Percentiles rank a stretch among this genome's conserved stretches.
These are phyloP conservation scores for Megalonaias nervosa DNA, from an alignment of 1,140 invertebrate genomes.

Conservation along the genomic window DNA sequence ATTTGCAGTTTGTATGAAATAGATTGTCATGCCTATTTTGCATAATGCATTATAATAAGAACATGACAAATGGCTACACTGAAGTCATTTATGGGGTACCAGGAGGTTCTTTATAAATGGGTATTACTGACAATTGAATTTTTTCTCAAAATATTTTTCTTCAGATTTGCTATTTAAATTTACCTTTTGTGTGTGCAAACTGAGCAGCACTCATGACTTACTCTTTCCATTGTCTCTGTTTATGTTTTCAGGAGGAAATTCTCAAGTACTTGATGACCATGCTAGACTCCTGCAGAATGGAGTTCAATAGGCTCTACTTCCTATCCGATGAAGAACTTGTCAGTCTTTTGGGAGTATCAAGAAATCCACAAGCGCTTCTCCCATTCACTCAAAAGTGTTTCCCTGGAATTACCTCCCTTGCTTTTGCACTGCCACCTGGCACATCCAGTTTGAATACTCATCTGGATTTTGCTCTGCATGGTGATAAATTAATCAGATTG, in stretches of 20 bases:
- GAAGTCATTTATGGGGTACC: no score
- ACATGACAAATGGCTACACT: no score
- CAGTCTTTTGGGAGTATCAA: slow-evolving; percentile 62
- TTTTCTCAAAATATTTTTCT: no score
- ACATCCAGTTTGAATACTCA: slow-evolving; percentile 54
- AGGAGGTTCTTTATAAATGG: no score
- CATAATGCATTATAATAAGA: no score
- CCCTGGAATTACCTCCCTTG: slow-evolving; percentile 59
- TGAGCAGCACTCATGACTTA: no score
- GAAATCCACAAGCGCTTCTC: slow-evolving; percentile 66
- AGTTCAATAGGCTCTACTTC: slow-evolving; percentile 70
- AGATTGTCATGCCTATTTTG: no score
- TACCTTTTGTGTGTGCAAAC: no score
- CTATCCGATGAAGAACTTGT: slow-evolving; percentile 67
- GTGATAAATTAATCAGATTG: slow-evolving; percentile 36
- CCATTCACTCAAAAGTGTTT: slow-evolving; percentile 68
- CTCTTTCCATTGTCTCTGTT: no score
- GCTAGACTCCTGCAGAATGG: slow-evolving; percentile 54
- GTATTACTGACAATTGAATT: no score
- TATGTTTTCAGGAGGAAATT: slow-evolving; percentile 62
- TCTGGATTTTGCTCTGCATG: slow-evolving; percentile 66
- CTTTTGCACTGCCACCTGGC: slow-evolving; percentile 60
- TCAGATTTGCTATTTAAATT: no score
- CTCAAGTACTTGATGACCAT: slow-evolving; percentile 56
- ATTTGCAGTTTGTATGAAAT: no score